phyloP scores from a whole-genome alignment of 2,113 vertebrate species.

The Holacanthus passer region DNA sequence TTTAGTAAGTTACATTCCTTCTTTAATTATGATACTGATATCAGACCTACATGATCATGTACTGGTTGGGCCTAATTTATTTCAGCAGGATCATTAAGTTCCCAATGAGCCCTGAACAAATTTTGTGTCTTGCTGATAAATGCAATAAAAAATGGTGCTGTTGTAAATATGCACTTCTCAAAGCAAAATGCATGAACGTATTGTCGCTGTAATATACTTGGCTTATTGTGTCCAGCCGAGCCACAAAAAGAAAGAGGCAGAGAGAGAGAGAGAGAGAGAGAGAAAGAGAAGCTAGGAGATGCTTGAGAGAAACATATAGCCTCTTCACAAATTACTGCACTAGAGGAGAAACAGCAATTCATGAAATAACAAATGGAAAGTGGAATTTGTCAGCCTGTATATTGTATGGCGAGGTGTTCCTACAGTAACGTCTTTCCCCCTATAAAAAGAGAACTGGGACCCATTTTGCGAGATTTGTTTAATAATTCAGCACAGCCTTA shows the following conservation, averaged over 20 bases:
- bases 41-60: constrained; percentile 28
- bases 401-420: constrained; percentile 28
- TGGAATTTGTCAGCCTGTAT: constrained; percentile 1
- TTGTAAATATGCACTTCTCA: constrained; percentile 28
- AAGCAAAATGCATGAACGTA: constrained; percentile 1
- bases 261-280: background rate
- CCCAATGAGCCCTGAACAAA: constrained; percentile 45
- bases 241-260: background rate
- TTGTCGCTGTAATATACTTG: constrained; percentile 9
- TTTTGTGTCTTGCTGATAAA: constrained; percentile 35
- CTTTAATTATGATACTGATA: constrained; percentile 41
- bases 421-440: constrained; percentile 24
- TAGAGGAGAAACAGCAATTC: background rate
- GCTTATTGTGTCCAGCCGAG: background rate
- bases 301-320: constrained; percentile 14
- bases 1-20: constrained; percentile 18
- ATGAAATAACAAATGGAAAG: constrained; percentile 26
- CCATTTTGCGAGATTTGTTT: constrained; percentile 75
- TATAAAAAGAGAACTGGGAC: constrained; percentile 64
- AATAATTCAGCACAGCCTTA: constrained; percentile 79
- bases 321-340: constrained; percentile 4
- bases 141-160: constrained; percentile 2
- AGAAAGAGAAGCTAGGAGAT: background rate
- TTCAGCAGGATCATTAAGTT: constrained; percentile 52
- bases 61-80: constrained; percentile 47